Evolutionary conservation across 2,797 vertebrate genomes (phyloP), one percentile per base, ranked within the genome.

Genomic region (Coranthus polyacanthus): DNA sequence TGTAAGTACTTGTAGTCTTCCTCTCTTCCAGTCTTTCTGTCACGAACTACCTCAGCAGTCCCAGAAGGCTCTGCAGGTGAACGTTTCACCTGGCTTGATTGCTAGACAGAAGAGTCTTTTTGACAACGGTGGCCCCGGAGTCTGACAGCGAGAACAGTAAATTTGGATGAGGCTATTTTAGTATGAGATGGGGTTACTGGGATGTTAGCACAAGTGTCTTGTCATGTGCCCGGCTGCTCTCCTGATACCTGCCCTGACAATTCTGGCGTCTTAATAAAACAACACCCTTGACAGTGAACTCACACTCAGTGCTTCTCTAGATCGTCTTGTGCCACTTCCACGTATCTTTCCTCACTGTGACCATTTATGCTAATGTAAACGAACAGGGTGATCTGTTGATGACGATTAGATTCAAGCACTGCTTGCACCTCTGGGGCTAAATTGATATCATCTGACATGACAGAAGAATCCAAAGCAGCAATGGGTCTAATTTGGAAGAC

Each of bases 251-350:
- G 64, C 78, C 61, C 76, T 74, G 83, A 88, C 86, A 88, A 47
- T 79, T 83, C 71, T 37, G 49, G 62, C 44, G 52, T 87, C 82
- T 88, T 78, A 75, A 88, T 85, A 82, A 88, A 81, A 88, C 82
- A 76, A 70, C 78, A 85, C 32, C 77, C 72, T 49, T 75, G 80
- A 80, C 74, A 65, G 68, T 3, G 47, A 63, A 43, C 76, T 78
- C 63, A 20, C 78, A 64, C 79, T 44, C 65, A n/a, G 21, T 10
- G 38, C 36, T 49, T 75, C 34, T 68, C 64, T 68, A 71, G 46
- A 44, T 79, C 77, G 45, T 78, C 74, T 56, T 17, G 59, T 47
- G 63, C 59, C 64, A 26, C 20, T 34, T 45, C 20, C 17, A 2
- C 49, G 20, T 56, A 47, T 42, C 17, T 7, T 43, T 29, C 24